A percentile compares a stretch with the other conserved stretches of the same genome.
phyloP scores from a whole-genome alignment of 2,888 invertebrate genomes.

The Chrysolina americana region DNA sequence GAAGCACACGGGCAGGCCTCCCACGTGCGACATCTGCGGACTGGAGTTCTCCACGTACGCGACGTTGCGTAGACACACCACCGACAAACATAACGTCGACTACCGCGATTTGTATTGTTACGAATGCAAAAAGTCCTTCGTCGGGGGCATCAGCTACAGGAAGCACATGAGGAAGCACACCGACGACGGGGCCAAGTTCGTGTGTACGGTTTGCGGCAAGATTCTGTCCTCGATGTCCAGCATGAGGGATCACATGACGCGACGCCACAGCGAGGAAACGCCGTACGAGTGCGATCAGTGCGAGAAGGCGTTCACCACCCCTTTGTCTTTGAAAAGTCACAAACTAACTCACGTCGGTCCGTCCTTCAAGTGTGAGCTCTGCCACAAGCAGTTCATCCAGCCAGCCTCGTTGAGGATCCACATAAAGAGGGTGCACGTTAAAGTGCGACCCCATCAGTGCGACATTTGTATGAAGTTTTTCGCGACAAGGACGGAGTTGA shows the following conservation, averaged over 20 bases:
- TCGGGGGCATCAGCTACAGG: slow-evolving; percentile 27
- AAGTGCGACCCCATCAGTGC: slow-evolving; percentile 21
- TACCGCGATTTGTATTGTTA: slow-evolving; percentile 21
- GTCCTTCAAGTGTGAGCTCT: slow-evolving; percentile 70
- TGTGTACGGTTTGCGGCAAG: slow-evolving; percentile 64
- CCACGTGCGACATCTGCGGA: slow-evolving; percentile 45
- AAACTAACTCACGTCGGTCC: slow-evolving; percentile 62
- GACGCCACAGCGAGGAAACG: slow-evolving; percentile 55
- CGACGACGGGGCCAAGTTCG: background rate
- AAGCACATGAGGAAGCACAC: slow-evolving; percentile 34
- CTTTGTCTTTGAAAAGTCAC: slow-evolving; percentile 71
- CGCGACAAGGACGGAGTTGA: slow-evolving; percentile 31
- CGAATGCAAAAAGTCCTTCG: slow-evolving; percentile 30
- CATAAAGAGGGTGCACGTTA: slow-evolving; percentile 55
- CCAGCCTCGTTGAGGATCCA: slow-evolving; percentile 71
- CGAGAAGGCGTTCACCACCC: slow-evolving; percentile 70
- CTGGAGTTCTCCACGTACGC: slow-evolving; percentile 47
- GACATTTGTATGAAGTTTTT: slow-evolving; percentile 23
- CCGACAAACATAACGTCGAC: slow-evolving; percentile 30
- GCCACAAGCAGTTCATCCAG: slow-evolving; percentile 72
- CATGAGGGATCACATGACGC: slow-evolving; percentile 61
- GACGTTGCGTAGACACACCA: slow-evolving; percentile 43
- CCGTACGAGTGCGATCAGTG: slow-evolving; percentile 62
- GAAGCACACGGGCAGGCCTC: slow-evolving; percentile 26
- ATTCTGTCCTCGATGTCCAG: slow-evolving; percentile 58